These are phyloP conservation scores for Tychaedon coryphoeus DNA, from an alignment of 2,113 vertebrate genomes.

Conservation along the genomic window DNA sequence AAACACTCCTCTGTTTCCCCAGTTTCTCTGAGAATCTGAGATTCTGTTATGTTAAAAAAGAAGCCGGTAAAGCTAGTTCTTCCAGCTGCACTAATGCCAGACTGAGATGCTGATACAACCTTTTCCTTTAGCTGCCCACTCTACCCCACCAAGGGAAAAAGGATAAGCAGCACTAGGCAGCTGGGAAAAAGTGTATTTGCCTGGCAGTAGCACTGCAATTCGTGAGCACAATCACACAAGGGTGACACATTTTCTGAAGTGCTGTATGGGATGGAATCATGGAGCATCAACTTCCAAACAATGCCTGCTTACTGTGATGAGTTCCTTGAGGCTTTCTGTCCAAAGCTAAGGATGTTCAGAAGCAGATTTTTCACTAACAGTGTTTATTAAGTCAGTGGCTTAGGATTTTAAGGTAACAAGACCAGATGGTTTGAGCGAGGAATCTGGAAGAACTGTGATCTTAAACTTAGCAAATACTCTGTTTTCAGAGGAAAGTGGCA, in stretches of 20 bases:
- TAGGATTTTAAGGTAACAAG: not conserved
- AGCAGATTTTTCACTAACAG: not conserved
- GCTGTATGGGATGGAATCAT: not conserved
- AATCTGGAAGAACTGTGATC: not conserved
- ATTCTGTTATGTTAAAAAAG: not conserved
- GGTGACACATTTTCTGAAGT: not conserved
- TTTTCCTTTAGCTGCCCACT: not conserved
- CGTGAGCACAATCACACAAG: not conserved
- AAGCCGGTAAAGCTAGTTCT: not conserved
- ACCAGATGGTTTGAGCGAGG: not conserved
- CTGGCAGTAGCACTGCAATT: not conserved
- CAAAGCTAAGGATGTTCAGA: not conserved
- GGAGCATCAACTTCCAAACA: not conserved
- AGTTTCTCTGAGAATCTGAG: not conserved
- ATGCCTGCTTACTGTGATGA: accelerated
- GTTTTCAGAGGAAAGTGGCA: not conserved
- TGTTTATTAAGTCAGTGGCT: not conserved
- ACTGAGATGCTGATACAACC: not conserved
- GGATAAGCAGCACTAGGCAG: not conserved
- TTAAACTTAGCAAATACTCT: not conserved
- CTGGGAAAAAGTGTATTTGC: not conserved
- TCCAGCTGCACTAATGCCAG: not conserved
- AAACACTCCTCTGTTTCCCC: not conserved
- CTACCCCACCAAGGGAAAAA: not conserved
- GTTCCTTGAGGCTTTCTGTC: not conserved